Evolutionary conservation across 1,140 invertebrate genomes (phyloP).

Genomic region (Cryptotermes secundus): DNA sequence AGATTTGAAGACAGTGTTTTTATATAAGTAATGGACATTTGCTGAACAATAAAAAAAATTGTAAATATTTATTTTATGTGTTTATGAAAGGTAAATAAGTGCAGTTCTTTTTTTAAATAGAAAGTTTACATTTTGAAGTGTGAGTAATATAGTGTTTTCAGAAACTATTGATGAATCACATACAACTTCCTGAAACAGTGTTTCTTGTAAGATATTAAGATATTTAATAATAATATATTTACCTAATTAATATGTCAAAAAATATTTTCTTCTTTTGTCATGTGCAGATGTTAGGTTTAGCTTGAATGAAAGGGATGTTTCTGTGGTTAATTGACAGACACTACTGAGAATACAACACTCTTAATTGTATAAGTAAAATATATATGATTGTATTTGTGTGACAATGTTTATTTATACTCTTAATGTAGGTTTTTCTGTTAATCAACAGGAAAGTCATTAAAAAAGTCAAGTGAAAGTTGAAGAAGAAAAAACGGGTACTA

Average conservation of each 20-base stretch:
- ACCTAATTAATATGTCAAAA: neutral
- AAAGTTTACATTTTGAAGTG: neutral
- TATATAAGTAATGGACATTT: constrained; percentile 4
- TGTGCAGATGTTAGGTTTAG: neutral
- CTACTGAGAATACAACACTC: neutral
- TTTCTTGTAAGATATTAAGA: neutral
- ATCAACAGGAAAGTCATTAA: neutral
- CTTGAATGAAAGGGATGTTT: neutral
- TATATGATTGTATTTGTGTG: neutral
- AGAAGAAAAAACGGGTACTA: neutral
- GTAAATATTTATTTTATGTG: constrained; percentile 15
- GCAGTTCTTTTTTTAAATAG: neutral
- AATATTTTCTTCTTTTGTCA: neutral
- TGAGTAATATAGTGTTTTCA: neutral
- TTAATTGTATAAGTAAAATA: neutral
- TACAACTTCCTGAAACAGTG: neutral
- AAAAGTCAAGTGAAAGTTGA: neutral
- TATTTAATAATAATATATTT: constrained; percentile 12
- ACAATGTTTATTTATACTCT: neutral
- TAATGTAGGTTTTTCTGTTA: constrained; percentile 7
- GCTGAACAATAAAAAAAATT: neutral
- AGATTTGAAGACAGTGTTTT: neutral
- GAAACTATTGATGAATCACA: neutral
- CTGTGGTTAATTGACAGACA: neutral
- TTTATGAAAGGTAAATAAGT: neutral